These are phyloP conservation scores for Microctenopoma steveboyesi DNA, from an alignment of 2,797 vertebrate species.

Conservation along the genomic window DNA sequence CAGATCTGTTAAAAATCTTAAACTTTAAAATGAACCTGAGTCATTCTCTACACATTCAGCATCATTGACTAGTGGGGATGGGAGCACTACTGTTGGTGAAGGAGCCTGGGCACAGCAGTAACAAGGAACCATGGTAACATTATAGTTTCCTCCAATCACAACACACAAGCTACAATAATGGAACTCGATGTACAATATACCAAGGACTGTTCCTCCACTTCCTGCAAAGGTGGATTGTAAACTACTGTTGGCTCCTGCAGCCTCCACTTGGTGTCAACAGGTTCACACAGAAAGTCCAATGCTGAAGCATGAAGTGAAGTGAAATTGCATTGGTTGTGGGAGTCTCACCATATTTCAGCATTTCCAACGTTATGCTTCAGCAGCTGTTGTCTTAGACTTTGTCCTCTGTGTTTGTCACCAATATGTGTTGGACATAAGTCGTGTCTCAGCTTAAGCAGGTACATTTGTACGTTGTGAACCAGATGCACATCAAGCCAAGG, in stretches of 20 bases:
- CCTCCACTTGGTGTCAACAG: neutral
- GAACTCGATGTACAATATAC: neutral
- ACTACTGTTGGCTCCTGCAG: neutral
- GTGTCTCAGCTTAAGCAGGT: neutral
- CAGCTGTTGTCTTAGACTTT: slow-evolving; percentile 15
- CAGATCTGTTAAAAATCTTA: neutral
- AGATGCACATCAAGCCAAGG: neutral
- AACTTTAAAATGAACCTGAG: neutral
- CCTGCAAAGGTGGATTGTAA: neutral
- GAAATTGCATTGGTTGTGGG: neutral
- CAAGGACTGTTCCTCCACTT: neutral
- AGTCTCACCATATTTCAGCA: neutral
- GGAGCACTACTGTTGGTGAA: neutral
- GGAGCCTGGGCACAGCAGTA: neutral
- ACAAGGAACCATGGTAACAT: slow-evolving; percentile 15
- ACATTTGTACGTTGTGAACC: neutral
- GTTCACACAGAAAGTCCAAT: neutral
- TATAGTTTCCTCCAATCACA: slow-evolving; percentile 24
- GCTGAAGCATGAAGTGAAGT: neutral
- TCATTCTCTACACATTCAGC: neutral
- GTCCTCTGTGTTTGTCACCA: neutral
- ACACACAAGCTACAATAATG: neutral
- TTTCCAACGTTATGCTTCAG: slow-evolving; percentile 1
- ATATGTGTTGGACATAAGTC: neutral
- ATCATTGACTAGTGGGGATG: neutral